Percentiles rank a stretch among this genome's conserved stretches.
These are phyloP conservation scores for Bovichtus diacanthus DNA, from an alignment of 2,797 vertebrate genomes.

Conservation along the genomic window DNA sequence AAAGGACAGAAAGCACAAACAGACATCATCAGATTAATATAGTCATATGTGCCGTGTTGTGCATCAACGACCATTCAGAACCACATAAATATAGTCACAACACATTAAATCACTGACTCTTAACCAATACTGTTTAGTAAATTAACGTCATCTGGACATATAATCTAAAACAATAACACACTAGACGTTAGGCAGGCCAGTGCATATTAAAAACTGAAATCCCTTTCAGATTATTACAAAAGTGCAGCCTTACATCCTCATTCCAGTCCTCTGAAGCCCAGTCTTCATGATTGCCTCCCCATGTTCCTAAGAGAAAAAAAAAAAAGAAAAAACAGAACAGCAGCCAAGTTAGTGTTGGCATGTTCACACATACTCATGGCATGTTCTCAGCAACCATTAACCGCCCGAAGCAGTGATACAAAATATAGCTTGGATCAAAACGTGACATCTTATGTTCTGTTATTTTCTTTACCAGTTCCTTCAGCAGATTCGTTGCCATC, in stretches of 20 bases:
- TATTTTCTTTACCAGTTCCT: conserved; percentile 84
- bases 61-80: background rate
- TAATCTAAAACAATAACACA: background rate
- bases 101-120: background rate
- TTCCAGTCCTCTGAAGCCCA: conserved; percentile 97
- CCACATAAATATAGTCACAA: background rate
- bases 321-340: background rate
- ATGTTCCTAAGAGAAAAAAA: conserved; percentile 81
- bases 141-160: background rate
- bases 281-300: conserved; percentile 93
- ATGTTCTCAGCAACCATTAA: background rate
- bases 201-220: no score
- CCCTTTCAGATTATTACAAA: background rate
- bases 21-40: conserved; percentile 2
- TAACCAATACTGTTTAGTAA: background rate
- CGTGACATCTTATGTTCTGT: background rate
- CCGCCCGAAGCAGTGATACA: background rate
- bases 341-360: conserved; percentile 23
- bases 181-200: background rate
- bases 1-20: background rate
- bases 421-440: conserved; percentile 3
- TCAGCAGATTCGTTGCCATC: conserved; percentile 88
- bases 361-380: background rate
- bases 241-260: conserved; percentile 91
- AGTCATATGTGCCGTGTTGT: background rate